Evolutionary conservation across 1,140 invertebrate genomes (phyloP), one percentile per base, ranked within the genome.

Genomic region (Lordiphosa mommai): DNA sequence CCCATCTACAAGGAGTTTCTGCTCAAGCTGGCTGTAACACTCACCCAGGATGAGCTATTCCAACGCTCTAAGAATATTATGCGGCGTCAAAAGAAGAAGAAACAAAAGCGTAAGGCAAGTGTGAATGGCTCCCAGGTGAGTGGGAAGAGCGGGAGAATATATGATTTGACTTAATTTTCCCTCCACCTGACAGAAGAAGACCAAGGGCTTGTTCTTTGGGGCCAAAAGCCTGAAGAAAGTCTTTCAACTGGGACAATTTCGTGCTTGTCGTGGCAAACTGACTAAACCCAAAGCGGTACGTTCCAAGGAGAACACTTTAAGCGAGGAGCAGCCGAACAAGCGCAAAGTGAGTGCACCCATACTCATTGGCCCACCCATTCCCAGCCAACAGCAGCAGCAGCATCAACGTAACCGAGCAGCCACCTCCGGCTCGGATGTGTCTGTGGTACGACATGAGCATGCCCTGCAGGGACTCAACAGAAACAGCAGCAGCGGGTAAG

Each of bases 1-100:
- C 96, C 96, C 2, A 94, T 96, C 32, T 96, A 97, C 86, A 96
- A 96, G 88, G 95, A 97, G 89, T 95, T 97, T 76, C 89, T 97
- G 16, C 87, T 97, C 34, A 96, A 96, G 90, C 89, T 97, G 46
- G 95, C 95, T 0, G 92, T 96, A 0, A 96, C 95, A 0, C 89
- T 97, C 12, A 96, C 95, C 12, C 96, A 96, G 89, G 96, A 97
- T 72, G 96, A 97, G 89, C 90, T 97, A 47, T 97, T 96, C 84
- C 94, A 96, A 82, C 92, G 95, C 73, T 96, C 95, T 52, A 96
- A 96, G 86, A 93, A 93, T 30, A 97, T 97, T 59, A 96, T 97
- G 96, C 92, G 94, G 30, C 92, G 94, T 48, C 95, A 95, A 70
- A 93, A 93, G 86, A 93, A 93, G 72, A 93, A 93, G 84, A 89